Evolutionary conservation across 2,113 vertebrate species (phyloP), one percentile per base, ranked within the genome.

Genomic region (Scophthalmus maximus): DNA sequence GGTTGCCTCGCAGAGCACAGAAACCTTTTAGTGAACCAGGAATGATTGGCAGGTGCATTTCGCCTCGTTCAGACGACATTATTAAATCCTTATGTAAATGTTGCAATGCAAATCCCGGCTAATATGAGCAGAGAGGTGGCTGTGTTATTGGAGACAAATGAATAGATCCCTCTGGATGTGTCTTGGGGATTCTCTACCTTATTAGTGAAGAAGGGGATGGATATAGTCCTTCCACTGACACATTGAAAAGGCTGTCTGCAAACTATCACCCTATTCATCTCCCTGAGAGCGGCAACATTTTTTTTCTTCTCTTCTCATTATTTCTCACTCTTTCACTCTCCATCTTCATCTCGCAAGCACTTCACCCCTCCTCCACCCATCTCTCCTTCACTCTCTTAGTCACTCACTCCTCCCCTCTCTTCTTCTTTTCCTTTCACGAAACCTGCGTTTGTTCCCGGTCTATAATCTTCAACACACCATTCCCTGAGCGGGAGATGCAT

Each of bases 81-180:
- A 92, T 91, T 90, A 89, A 84, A 88, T 86, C 84, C 81, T 84
- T 88, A 92, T 90, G 85, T 88, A 88, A 90, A 91, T 88, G 74
- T 60, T 44, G 81, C 87, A 64, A 85, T 91, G 83, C 80, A 89
- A 89, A 92, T 91, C 84, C 85, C 44, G 68, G 76, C 77, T 89
- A 88, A 85, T 88, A 75, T 79, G 79, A 86, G 79, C 83, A 75
- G 82, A 87, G 77, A 91, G 83, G 87, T 88, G 78, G 79, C 83
- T 63, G 66, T 84, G 83, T 88, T 89, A 88, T 86, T 83, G 84
- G 83, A 91, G 84, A 84, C 80, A 83, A 89, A 89, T 88, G 81
- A 88, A 83, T 81, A 80, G 88, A 82, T 88, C 81, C 81, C 68
- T 26, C 38, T 29, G 73, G 75, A 81, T 84, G 81, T 85, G 85